Base-by-base conservation (phyloP, 2,888 invertebrate species). In the Mesoligia furuncula region DNA sequence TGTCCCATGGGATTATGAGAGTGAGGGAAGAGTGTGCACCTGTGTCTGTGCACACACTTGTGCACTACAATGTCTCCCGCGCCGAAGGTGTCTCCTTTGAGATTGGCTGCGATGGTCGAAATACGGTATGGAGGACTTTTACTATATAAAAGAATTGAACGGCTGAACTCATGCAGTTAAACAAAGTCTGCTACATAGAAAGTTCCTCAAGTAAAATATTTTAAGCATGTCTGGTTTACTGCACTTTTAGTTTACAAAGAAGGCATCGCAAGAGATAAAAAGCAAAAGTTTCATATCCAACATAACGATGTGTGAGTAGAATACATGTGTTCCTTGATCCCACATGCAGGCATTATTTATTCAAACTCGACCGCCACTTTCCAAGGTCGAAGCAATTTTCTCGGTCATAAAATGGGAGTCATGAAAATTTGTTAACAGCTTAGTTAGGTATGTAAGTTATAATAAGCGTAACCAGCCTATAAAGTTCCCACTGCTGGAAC, bases 171-270 rank as follows among this genome's bases (percentile, higher is more conserved):
- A 61, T n/a, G 31, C 45, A n/a, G 24, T 71, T 15, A 17, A 62
- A 75, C 36, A 75, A 80, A 82, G 68, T 62, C 13, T 24, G 5
- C 2, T 27, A 64, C 27, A 57, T 31, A 45, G 20, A 57, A 57
- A 85, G 36, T 48, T 72, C 6, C 39, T 13, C 36, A 73, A 70
- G 65, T 75, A 59, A 76, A 75, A 83, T 86, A 83, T 73, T 73
- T 72, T 74, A 51, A 75, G 24, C 71, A 39, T 73, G 61, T 73
- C 71, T 59, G 65, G 51, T 76, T 83, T 72, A 86, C 68, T 74
- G 72, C 76, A 72, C 73, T 84, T 74, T 5, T 79, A 79, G 75
- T 86, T 79, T 57, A 54, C 68, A 74, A 57, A 71, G 73, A 65
- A 62, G 73, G 72, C 31, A 72, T 62, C 5, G 11, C 62, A 27